phyloP scores from a whole-genome alignment of 2,113 vertebrate species.

The Scopus umbretta region DNA sequence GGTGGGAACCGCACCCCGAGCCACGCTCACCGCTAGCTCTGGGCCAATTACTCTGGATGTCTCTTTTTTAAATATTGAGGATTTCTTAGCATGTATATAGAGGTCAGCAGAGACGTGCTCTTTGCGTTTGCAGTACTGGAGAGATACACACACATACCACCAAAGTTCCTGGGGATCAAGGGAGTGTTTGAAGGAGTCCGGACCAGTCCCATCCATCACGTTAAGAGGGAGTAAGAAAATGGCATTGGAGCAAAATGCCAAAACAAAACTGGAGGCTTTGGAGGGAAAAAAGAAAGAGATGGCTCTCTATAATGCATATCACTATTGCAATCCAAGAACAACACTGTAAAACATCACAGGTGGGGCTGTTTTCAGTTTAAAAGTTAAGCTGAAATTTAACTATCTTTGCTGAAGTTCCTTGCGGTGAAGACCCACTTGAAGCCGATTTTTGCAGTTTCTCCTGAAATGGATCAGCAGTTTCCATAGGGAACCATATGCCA shows the following conservation, averaged over 20 bases:
- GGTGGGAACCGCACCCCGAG: fast-evolving
- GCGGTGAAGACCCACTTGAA: background rate
- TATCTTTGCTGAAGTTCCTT: background rate
- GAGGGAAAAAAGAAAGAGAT: background rate
- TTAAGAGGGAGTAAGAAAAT: background rate
- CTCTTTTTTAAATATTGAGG: background rate
- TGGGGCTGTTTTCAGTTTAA: background rate
- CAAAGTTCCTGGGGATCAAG: background rate
- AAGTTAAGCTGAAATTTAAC: background rate
- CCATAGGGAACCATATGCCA: background rate
- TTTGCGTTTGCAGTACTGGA: background rate
- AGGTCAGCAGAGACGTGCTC: background rate
- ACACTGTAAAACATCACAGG: background rate
- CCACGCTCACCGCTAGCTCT: background rate
- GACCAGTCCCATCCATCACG: background rate
- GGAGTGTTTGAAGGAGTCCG: background rate
- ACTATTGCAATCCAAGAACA: background rate
- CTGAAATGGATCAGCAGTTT: background rate
- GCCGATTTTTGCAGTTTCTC: background rate
- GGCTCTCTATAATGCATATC: background rate
- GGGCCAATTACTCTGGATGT: background rate
- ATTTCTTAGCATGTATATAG: background rate
- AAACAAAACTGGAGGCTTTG: background rate
- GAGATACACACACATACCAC: background rate
- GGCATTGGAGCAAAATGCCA: background rate